Conservation (phyloP, 2,888 invertebrate species). For the Thecocarcelia acutangulata region DNA sequence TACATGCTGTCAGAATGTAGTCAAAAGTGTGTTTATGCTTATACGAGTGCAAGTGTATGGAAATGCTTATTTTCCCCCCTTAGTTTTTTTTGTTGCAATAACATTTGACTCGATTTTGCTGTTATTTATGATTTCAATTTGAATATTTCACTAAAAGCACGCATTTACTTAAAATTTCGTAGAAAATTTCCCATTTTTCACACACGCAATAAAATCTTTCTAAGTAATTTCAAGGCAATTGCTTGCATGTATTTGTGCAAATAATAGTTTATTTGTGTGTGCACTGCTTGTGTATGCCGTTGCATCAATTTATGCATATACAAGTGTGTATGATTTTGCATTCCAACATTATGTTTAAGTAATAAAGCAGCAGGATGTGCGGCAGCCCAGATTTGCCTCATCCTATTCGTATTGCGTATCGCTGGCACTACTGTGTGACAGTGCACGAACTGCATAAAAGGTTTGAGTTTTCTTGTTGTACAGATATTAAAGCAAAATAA, state of each 20-base stretch:
- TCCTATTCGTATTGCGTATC: not conserved
- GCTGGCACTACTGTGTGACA: not conserved
- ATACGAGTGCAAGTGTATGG: no score
- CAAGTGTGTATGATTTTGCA: no score
- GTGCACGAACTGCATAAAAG: not conserved
- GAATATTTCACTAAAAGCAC: slow-evolving; percentile 48
- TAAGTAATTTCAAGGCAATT: slow-evolving; percentile 5
- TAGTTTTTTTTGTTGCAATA: slow-evolving; percentile 1
- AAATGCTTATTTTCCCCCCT: not conserved
- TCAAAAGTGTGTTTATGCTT: not conserved
- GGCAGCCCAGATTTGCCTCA: not conserved
- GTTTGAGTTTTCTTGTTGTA: not conserved
- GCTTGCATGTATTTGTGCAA: not conserved
- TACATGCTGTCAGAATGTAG: not conserved
- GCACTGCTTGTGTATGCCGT: not conserved
- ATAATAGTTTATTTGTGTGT: not conserved
- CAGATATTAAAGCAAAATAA: slow-evolving; percentile 7
- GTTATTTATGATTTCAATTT: slow-evolving; percentile 58
- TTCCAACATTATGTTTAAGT: slow-evolving; percentile 12
- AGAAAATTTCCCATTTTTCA: slow-evolving; percentile 26
- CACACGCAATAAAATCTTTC: not conserved
- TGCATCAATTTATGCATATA: slow-evolving; percentile 24
- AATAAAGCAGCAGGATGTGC: slow-evolving; percentile 15
- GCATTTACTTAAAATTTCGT: slow-evolving; percentile 52
- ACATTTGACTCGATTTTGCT: slow-evolving; percentile 6